Conservation (phyloP, 2,888 invertebrate genomes). For the Hemithea aestivaria region DNA sequence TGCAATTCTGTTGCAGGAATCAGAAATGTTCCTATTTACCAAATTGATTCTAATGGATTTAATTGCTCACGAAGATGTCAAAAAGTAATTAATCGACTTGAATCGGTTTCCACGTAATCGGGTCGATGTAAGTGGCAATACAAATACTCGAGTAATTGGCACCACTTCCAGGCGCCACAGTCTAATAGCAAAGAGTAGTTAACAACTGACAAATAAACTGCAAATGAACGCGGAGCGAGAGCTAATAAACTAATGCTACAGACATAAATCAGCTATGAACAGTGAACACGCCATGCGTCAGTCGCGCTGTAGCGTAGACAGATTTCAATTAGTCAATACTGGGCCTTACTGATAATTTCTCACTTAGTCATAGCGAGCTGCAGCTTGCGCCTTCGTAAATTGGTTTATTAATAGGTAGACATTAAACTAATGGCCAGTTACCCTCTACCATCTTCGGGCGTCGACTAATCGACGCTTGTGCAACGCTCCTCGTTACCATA, state of each 20-base stretch:
- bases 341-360: conserved; percentile 35
- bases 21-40: neutral
- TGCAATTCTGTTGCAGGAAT: neutral
- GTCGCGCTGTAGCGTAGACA: conserved; percentile 20
- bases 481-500: neutral
- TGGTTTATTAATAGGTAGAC: conserved; percentile 29
- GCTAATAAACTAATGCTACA: conserved; percentile 25
- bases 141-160: conserved; percentile 44
- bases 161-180: conserved; percentile 40
- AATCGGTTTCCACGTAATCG: conserved; percentile 37
- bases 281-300: conserved; percentile 16
- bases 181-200: conserved; percentile 38
- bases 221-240: conserved; percentile 25
- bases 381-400: conserved; percentile 33
- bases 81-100: conserved; percentile 22
- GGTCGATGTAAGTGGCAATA: conserved; percentile 51
- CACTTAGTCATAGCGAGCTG: conserved; percentile 35
- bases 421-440: conserved; percentile 23
- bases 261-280: conserved; percentile 23
- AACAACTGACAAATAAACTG: conserved; percentile 36
- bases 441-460: conserved; percentile 15
- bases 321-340: conserved; percentile 34
- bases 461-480: conserved; percentile 8
- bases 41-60: neutral
- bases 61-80: neutral